Evolutionary conservation across 2,113 vertebrate species (phyloP).

Genomic region (Marcusenius ussheri): DNA sequence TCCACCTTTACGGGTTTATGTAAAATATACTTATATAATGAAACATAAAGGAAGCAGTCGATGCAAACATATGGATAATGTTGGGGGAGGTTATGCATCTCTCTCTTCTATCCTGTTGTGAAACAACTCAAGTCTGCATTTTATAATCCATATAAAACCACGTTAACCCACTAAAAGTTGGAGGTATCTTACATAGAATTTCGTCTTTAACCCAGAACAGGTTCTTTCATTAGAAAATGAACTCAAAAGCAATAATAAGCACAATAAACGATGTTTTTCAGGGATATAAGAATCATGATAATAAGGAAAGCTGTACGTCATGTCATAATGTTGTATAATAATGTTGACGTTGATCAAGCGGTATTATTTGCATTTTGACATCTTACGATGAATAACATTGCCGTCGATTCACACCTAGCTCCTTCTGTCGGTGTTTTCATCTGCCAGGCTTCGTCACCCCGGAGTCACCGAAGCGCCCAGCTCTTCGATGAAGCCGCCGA

Average conservation of each 20-base stretch:
- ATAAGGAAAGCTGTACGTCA: neutral
- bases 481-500: neutral
- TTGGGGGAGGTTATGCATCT: neutral
- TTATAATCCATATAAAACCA: neutral
- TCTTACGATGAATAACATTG: neutral
- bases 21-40: neutral
- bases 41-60: neutral
- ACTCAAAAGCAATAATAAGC: neutral
- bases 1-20: neutral
- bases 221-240: neutral
- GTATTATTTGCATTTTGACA: neutral
- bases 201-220: neutral
- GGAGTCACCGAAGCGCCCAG: neutral
- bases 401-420: neutral
- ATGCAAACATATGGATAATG: neutral
- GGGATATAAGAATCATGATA: neutral
- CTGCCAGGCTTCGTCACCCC: neutral
- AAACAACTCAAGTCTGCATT: neutral
- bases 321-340: neutral
- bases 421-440: neutral
- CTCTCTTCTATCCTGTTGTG: neutral
- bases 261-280: neutral
- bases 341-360: neutral
- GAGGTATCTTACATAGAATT: neutral
- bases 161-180: neutral